These are phyloP conservation scores for Prenolepis imparis DNA, from an alignment of 2,888 invertebrate genomes.

Conservation along the genomic window DNA sequence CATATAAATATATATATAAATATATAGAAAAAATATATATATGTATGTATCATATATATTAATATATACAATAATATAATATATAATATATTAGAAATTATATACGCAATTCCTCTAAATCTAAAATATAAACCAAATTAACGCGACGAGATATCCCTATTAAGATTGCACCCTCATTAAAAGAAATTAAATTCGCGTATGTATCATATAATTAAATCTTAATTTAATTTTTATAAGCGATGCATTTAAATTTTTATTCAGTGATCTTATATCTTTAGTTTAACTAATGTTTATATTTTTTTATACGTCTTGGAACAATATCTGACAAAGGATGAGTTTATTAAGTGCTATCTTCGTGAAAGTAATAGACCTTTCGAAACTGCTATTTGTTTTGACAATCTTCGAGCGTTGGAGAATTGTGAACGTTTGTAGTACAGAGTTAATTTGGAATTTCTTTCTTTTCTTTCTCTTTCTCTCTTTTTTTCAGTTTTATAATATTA, in stretches of 20 bases:
- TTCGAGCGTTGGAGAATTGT: neutral
- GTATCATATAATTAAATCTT: neutral
- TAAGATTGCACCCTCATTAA: neutral
- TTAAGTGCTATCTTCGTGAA: conserved; percentile 3
- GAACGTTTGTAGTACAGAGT: neutral
- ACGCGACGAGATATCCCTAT: neutral
- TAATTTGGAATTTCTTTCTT: neutral
- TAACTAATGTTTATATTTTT: neutral
- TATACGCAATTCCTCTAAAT: neutral
- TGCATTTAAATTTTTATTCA: neutral
- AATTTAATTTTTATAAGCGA: neutral
- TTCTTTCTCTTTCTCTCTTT: too few species aligned
- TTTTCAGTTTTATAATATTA: conserved; percentile 11
- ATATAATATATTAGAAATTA: too few species aligned
- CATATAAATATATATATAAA: too few species aligned
- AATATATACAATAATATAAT: too few species aligned
- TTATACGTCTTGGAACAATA: neutral
- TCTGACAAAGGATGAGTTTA: conserved; percentile 4
- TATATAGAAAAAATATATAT: too few species aligned
- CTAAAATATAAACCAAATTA: neutral
- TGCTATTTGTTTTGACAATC: conserved; percentile 27
- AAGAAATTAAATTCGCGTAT: neutral
- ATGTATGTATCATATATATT: too few species aligned
- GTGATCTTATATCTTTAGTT: neutral
- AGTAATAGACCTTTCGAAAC: neutral